Base-by-base conservation (phyloP, 2,797 vertebrate genomes). In the Atherinosoma microstoma region DNA sequence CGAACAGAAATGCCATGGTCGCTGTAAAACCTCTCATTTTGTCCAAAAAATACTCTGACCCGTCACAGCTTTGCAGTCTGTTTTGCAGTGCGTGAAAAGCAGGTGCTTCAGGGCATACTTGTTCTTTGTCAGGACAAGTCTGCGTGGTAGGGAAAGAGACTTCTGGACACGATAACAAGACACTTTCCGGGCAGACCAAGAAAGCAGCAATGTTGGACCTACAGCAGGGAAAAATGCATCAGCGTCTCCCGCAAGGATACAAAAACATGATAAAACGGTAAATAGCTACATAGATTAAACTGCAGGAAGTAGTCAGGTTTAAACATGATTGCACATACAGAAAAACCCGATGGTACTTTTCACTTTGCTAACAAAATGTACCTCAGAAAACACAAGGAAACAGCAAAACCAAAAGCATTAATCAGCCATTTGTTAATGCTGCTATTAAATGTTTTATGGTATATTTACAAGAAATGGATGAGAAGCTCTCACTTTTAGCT, bases 151-250 rank as follows among this genome's bases (percentile, higher is more conserved):
- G 61, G 62, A 76, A 63, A 75, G 69, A 72, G 76, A 87, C 59
- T 76, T 84, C 70, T 82, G 78, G 78, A 85, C 72, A 64, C 30
- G 76, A 87, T 27, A 24, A 27, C 15, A 49, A 89, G 86, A 79
- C 64, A 76, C 84, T 91, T 87, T 90, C 84, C 70, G 29, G 88
- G 80, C 84, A 89, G 59, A 78, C 74, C 67, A 86, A 93, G 90
- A 94, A 94, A 93, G 91, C 71, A 77, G 76, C 56, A 74, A 84
- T 90, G 90, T 93, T 91, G 74, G 84, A 87, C 70, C 34, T 58
- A 75, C 75, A 84, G 75, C 73, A 51, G 76, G 59, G 70, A 79
- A 80, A 83, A 83, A 80, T 75, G 74, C 70, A 75, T 82, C 73
- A 69, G 38, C 40, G 83, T 86, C 81, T 87, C 82, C 71, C 36